These are phyloP conservation scores for Synanceia verrucosa DNA, from an alignment of 2,797 vertebrate species.

Conservation along the genomic window DNA sequence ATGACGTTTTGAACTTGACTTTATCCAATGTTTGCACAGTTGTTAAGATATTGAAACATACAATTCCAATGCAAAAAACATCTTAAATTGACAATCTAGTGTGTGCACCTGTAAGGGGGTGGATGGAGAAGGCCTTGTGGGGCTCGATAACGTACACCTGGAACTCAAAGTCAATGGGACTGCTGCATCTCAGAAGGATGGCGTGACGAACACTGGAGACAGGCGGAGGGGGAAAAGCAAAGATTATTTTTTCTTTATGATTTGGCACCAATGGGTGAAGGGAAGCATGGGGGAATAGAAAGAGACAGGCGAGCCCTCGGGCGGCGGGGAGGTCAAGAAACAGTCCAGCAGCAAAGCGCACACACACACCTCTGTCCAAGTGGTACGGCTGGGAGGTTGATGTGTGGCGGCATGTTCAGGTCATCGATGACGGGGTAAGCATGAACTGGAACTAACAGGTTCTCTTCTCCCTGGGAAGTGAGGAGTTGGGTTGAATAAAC, in stretches of 20 bases:
- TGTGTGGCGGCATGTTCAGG: constrained; percentile 87
- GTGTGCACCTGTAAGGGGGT: constrained; percentile 86
- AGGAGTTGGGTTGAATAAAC: constrained; percentile 20
- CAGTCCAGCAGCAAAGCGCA: not conserved
- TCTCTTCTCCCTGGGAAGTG: constrained; percentile 82
- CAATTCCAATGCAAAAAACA: too few relatives aligned
- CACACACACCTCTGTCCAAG: constrained; percentile 88
- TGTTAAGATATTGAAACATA: too few relatives aligned
- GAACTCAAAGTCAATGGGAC: constrained; percentile 93
- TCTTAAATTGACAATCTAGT: too few relatives aligned
- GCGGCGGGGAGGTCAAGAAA: constrained; percentile 33
- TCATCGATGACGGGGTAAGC: constrained; percentile 90
- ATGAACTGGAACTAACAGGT: constrained; percentile 90
- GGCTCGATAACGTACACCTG: constrained; percentile 83
- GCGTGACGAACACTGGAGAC: constrained; percentile 78
- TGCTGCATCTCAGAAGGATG: constrained; percentile 92
- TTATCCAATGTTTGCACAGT: too few relatives aligned
- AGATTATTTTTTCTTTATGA: constrained; percentile 18
- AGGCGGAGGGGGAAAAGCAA: not conserved
- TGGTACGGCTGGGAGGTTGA: constrained; percentile 85
- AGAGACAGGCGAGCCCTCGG: constrained; percentile 48
- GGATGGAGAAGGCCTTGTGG: constrained; percentile 86
- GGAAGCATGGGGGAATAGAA: constrained; percentile 52
- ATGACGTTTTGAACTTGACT: too few relatives aligned
- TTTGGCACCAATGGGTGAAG: constrained; percentile 24